Base-by-base conservation (phyloP, 2,888 invertebrate species). In the Apodemia duryi region DNA sequence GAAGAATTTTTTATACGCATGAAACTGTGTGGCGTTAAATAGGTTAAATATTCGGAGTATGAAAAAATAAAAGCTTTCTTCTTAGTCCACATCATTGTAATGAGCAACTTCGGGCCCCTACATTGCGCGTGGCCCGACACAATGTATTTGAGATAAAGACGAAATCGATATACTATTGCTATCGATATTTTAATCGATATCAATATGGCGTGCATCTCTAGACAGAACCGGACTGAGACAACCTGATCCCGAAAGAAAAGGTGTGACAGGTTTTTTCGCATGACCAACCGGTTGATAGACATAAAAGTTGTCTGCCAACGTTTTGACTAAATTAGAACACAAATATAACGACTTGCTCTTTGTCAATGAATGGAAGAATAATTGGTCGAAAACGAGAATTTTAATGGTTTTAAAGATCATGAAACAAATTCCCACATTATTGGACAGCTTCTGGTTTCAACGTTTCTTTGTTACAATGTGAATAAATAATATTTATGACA, bases 261-360 rank as follows among this genome's bases (percentile, higher is more conserved):
- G 72, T 67, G 66, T 69, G 70, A 71, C 74, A 67, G 69, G 72
- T 71, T 75, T 73, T 73, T 74, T 73, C 72, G 73, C 77, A 74
- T 71, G 72, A 67, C 46, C 67, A 74, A 78, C 77, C 77, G 77
- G 80, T 78, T 72, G 65, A 78, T 77, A 78, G 73, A 76, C 75
- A 76, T 73, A 73, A 76, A 74, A 71, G 72, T 74, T 61, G 67
- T 69, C 63, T 60, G 61, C 52, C 62, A 61, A 6, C 62, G 32
- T 65, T 65, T 63, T 49, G 63, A 49, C 51, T 64, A 57, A 57
- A 57, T 57, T 57, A 57, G 57, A 57, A 29, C 57, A 29, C 57
- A 57, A 57, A 57, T 6, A 57, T 11, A 29, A 46, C 46, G 11
- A 54, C 29, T 13, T 13, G 32, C 57, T 57, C 57, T 10, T 57